Evolutionary conservation across 2,113 vertebrate genomes (phyloP), one percentile per base, ranked within the genome.

Genomic region (Osmerus mordax): DNA sequence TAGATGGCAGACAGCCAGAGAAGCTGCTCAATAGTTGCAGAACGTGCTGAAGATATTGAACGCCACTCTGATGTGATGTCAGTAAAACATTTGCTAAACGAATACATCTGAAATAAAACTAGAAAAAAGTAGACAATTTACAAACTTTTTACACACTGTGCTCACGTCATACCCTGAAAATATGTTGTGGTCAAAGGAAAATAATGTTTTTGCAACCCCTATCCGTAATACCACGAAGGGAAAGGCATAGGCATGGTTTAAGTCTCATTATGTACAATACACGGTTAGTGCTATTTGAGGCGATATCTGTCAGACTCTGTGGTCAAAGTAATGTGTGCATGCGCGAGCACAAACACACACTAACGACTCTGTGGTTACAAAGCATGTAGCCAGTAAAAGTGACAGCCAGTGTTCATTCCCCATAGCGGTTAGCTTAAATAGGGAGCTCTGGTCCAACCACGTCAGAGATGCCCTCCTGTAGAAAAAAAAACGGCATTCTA

Each of bases 371-470:
- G 71, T 15, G 69, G 80, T 59, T 58, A 65, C 63, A 60, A 62
- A 36, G 67, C 63, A 63, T 70, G 67, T 41, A 67, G 62, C 18
- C 75, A 60, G 73, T 81, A 82, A 78, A 81, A 62, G 28, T 65
- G 67, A 58, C 70, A 69, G 73, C 76, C 67, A 67, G 65, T 73
- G 59, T 62, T 75, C 47, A 72, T 72, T 69, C 75, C 52, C n/a
- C 52, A 69, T n/a, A 71, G 51, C 53, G 67, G 70, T 73, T 32
- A 73, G 65, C 68, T 58, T 63, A 60, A 73, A 70, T 28, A 25
- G 63, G 64, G 65, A 55, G 58, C 59, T 71, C 32, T 19, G 59
- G 62, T 25, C 71, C 61, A 67, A 69, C 62, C 58, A 61, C 59
- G 63, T 61, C 61, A 72, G 14, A 41, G 47, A 67, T 32, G 71